A percentile compares a stretch with the other conserved stretches of the same genome.
Evolutionary conservation across 2,113 vertebrate species (phyloP).

Genomic region (Mus spicilegus): DNA sequence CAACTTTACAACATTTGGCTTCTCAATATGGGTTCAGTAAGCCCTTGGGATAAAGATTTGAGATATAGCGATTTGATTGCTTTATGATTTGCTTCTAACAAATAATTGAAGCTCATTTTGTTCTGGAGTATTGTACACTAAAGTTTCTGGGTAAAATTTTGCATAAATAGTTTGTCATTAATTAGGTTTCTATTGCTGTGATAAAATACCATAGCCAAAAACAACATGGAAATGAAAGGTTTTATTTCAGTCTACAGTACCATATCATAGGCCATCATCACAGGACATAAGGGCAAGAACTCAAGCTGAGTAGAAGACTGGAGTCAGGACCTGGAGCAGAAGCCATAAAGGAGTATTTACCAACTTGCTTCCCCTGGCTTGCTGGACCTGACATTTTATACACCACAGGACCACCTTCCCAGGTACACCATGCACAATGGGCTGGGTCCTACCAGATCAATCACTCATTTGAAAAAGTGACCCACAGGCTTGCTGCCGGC

Average conservation of each 20-base stretch:
- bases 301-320: neutral
- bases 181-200: neutral
- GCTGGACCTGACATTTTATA: neutral
- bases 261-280: neutral
- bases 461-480: neutral
- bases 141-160: neutral
- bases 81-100: neutral
- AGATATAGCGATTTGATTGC: neutral
- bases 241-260: neutral
- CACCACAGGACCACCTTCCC: neutral
- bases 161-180: neutral
- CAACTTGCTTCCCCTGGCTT: neutral
- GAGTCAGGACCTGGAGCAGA: neutral
- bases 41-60: neutral
- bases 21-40: conserved; percentile 3
- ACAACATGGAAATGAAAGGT: neutral
- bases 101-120: neutral
- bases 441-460: no score
- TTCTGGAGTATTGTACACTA: neutral
- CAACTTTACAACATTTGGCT: neutral
- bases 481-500: neutral
- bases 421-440: no score
- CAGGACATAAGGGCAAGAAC: neutral
- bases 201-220: neutral
- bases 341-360: neutral